A percentile compares a stretch with the other conserved stretches of the same genome.
Conservation (phyloP, 2,797 vertebrate species). For the Lepilemur septentrionalis region DNA sequence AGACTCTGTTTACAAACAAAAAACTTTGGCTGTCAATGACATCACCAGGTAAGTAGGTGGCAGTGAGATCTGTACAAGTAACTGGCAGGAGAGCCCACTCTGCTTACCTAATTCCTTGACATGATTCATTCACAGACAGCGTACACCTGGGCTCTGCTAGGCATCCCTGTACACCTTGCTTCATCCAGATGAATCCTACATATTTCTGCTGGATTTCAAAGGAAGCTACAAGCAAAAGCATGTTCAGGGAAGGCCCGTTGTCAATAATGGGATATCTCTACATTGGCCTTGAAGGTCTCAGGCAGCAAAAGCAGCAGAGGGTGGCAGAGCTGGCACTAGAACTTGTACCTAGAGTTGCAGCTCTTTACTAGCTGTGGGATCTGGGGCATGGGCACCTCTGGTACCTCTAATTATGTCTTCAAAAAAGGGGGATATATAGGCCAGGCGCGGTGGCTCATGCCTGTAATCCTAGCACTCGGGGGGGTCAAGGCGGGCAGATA, state of each 20-base stretch:
- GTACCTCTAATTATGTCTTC: not conserved
- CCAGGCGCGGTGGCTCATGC: no score
- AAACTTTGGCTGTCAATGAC: not conserved
- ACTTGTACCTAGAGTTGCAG: not conserved
- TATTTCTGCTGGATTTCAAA: not conserved
- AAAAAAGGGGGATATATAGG: not conserved
- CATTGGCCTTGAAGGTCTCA: not conserved
- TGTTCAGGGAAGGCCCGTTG: not conserved
- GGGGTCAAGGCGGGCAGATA: no score
- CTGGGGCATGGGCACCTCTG: not conserved
- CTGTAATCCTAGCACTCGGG: no score
- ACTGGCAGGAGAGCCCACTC: not conserved
- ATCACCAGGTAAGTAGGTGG: conserved; percentile 57
- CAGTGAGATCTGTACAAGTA: conserved; percentile 52
- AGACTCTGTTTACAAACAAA: conserved; percentile 11
- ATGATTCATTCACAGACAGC: conserved; percentile 51
- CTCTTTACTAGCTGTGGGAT: not conserved
- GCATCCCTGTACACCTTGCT: conserved; percentile 42
- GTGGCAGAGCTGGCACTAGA: not conserved
- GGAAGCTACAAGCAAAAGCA: not conserved
- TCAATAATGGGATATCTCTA: not conserved
- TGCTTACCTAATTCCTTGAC: conserved; percentile 61
- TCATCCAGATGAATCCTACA: not conserved
- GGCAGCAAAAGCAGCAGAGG: not conserved
- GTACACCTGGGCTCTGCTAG: conserved; percentile 21